phyloP scores from a whole-genome alignment of 1,140 invertebrate species.

The Globodera rostochiensis region DNA sequence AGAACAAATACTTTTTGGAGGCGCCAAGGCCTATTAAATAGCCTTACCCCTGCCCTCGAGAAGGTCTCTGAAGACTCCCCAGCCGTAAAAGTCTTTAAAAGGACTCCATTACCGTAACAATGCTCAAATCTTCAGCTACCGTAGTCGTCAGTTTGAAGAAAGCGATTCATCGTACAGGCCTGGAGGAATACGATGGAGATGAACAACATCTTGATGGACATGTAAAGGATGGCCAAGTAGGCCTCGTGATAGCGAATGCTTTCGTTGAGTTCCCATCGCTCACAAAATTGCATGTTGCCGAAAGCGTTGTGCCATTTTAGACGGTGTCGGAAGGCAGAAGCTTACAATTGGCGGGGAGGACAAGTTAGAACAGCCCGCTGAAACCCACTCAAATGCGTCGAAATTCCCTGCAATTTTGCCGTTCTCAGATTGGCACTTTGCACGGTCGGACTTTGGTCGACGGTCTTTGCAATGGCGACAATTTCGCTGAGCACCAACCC shows the following conservation, averaged over 20 bases:
- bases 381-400: slow-evolving; percentile 19
- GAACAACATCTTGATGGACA: slow-evolving; percentile 59
- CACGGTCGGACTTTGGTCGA: slow-evolving; percentile 57
- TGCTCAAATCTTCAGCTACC: slow-evolving; percentile 29
- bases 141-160: slow-evolving; percentile 68
- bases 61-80: slow-evolving; percentile 57
- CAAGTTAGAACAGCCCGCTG: slow-evolving; percentile 48
- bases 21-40: neutral
- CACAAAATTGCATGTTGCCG: slow-evolving; percentile 42
- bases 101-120: neutral
- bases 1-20: neutral
- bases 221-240: slow-evolving; percentile 59
- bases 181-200: slow-evolving; percentile 58
- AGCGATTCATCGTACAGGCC: slow-evolving; percentile 69
- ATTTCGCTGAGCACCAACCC: slow-evolving; percentile 61
- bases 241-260: slow-evolving; percentile 64
- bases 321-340: slow-evolving; percentile 56
- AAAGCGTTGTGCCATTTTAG: slow-evolving; percentile 48
- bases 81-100: slow-evolving; percentile 51
- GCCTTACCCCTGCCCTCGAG: slow-evolving; percentile 50
- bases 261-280: slow-evolving; percentile 38
- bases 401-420: slow-evolving; percentile 5
- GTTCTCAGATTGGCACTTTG: slow-evolving; percentile 5
- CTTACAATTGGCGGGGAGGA: neutral
- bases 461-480: slow-evolving; percentile 57